A percentile compares a stretch with the other conserved stretches of the same genome.
Evolutionary conservation across 92 coral and sea anemone genomes (phyloP).

Genomic region (Porites lobata): DNA sequence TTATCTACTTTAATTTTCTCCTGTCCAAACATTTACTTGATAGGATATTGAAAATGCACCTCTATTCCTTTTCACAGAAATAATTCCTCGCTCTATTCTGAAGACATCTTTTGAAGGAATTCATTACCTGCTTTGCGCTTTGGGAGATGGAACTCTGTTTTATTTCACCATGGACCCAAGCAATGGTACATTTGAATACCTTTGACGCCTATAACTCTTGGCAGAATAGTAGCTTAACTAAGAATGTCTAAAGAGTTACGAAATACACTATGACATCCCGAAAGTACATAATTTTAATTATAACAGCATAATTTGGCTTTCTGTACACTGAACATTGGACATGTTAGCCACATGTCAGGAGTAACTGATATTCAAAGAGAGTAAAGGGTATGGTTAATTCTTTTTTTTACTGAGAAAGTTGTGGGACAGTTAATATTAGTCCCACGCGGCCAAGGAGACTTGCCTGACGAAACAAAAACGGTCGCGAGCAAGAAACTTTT

Average conservation of each 20-base stretch:
- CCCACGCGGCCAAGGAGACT: too few species aligned
- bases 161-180: conserved; percentile 90
- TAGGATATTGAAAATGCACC: not conserved
- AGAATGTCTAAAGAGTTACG: not conserved
- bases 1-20: not conserved
- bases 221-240: not conserved
- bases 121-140: conserved; percentile 93
- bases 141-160: conserved; percentile 98
- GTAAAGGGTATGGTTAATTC: too few species aligned
- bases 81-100: conserved; percentile 96
- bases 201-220: not conserved
- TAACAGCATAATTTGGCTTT: not conserved
- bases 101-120: conserved; percentile 97
- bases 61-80: conserved; percentile 68
- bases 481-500: too few species aligned
- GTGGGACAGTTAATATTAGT: too few species aligned
- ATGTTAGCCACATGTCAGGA: too few species aligned
- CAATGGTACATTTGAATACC: conserved; percentile 54
- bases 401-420: too few species aligned
- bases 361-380: too few species aligned
- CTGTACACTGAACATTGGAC: too few species aligned
- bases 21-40: not conserved
- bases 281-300: too few species aligned
- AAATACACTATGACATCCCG: not conserved
- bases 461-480: too few species aligned